Evolutionary conservation across 2,888 invertebrate species (phyloP).

Genomic region (Melanophora roralis): DNA sequence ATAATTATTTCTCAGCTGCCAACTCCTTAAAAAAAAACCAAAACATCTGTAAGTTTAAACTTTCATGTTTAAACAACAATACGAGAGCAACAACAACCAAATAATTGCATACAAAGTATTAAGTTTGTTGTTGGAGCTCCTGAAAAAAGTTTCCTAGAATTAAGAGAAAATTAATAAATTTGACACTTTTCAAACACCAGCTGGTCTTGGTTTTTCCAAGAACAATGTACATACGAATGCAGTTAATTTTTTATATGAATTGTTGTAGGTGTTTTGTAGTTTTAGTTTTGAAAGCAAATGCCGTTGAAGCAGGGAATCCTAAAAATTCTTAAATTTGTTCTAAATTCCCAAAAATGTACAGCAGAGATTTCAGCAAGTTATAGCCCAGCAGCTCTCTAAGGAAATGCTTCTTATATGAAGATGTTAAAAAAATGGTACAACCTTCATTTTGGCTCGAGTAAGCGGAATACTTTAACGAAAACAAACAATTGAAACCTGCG

Average conservation of each 20-base stretch:
- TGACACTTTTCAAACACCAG: constrained; percentile 49
- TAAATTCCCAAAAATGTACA: too few species aligned
- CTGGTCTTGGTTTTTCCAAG: constrained; percentile 19
- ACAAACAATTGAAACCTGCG: too few species aligned
- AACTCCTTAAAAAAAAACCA: constrained; percentile 32
- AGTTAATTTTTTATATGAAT: not conserved
- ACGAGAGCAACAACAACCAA: not conserved
- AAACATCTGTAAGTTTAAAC: constrained; percentile 58
- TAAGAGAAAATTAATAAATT: constrained; percentile 14
- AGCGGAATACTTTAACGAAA: too few species aligned
- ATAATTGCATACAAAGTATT: constrained; percentile 22
- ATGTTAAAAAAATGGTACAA: too few species aligned
- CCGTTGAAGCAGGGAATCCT: not conserved
- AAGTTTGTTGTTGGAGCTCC: constrained; percentile 20
- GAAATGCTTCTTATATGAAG: too few species aligned
- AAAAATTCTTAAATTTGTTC: too few species aligned
- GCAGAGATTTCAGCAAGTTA: too few species aligned
- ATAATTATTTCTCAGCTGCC: not conserved
- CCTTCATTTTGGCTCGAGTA: too few species aligned
- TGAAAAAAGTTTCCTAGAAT: constrained; percentile 33
- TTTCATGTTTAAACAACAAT: constrained; percentile 39
- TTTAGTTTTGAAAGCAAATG: not conserved
- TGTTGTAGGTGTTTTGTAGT: not conserved
- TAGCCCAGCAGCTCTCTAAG: too few species aligned
- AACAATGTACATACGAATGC: too few species aligned